Evolutionary conservation across 2,113 vertebrate species (phyloP).

Genomic region (Ibidorhyncha struthersii): DNA sequence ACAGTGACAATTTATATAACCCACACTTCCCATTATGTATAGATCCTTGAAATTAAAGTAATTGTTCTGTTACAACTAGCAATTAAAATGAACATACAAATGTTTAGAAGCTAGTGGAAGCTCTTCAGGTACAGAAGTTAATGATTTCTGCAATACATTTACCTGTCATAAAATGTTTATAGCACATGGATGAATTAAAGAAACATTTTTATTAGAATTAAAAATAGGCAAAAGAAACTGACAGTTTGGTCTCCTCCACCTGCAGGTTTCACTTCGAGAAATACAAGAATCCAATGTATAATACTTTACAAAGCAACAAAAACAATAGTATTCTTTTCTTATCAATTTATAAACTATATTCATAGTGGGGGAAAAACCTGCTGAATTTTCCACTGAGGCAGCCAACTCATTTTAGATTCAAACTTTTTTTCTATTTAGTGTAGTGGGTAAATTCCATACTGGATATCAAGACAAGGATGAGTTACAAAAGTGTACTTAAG

Average conservation of each 20-base stretch:
- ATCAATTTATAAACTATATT: not conserved
- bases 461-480: not conserved
- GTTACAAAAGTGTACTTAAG: not conserved
- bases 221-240: not conserved
- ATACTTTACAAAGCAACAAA: not conserved
- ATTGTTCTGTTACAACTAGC: not conserved
- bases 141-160: not conserved
- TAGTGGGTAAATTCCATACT: not conserved
- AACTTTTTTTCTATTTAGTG: not conserved
- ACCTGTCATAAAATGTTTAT: not conserved
- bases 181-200: not conserved
- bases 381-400: not conserved
- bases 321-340: not conserved
- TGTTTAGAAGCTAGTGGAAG: not conserved
- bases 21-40: not conserved
- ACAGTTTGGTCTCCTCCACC: not conserved
- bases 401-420: not conserved
- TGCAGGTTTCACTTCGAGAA: not conserved
- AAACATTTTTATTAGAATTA: not conserved
- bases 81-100: not conserved
- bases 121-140: not conserved
- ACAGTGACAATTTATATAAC: not conserved
- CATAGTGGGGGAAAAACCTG: fast-evolving
- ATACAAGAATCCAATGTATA: not conserved
- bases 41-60: not conserved